Percentiles rank a stretch among this genome's conserved stretches.
Evolutionary conservation across 2,113 vertebrate genomes (phyloP).

Genomic region (Callithrix jacchus): DNA sequence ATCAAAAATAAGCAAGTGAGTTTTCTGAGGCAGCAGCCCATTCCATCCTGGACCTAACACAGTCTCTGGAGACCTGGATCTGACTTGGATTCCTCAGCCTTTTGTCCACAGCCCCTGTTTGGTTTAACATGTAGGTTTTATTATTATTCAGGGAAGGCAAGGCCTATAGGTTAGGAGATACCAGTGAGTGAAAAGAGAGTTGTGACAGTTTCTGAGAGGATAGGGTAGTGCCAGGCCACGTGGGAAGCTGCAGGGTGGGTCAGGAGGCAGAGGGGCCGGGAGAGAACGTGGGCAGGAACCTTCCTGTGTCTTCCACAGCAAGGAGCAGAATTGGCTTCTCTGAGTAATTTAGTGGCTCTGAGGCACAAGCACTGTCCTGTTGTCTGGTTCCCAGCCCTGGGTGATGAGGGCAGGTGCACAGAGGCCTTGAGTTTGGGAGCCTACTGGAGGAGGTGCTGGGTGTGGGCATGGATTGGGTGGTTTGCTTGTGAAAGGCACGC

Average conservation of each 20-base stretch:
- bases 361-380: not conserved
- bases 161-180: not conserved
- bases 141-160: not conserved
- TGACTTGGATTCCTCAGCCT: no score
- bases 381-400: not conserved
- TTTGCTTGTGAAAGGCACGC: not conserved
- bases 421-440: not conserved
- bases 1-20: not conserved
- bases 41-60: not conserved
- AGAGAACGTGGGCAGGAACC: not conserved
- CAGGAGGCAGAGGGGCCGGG: not conserved
- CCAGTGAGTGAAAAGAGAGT: not conserved
- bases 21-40: not conserved
- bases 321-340: not conserved
- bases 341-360: not conserved
- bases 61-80: not conserved
- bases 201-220: not conserved
- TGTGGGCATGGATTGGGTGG: not conserved
- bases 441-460: not conserved
- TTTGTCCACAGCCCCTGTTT: not conserved
- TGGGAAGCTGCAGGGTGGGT: not conserved
- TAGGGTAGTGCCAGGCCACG: not conserved
- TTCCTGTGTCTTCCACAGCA: not conserved
- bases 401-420: not conserved
- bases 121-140: not conserved